phyloP scores from a whole-genome alignment of 1,140 invertebrate species.

The Heliconius congener region DNA sequence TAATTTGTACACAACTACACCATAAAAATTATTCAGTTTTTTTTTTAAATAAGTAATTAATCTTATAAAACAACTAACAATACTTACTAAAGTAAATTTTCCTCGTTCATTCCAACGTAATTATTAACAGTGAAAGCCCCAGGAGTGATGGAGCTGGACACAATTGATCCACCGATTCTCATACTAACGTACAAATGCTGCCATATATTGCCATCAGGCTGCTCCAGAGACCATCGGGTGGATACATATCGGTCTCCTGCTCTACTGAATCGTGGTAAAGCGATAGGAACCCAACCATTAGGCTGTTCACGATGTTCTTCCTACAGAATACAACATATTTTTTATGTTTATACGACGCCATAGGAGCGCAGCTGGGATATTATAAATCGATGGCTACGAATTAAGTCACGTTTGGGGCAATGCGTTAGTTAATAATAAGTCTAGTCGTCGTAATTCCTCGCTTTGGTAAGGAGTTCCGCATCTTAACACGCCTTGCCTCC shows the following conservation, averaged over 20 bases:
- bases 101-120: conserved; percentile 74
- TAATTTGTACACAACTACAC: no score
- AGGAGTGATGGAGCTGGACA: conserved; percentile 58
- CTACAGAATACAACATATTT: conserved; percentile 38
- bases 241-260: conserved; percentile 64
- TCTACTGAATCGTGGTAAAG: conserved; percentile 65
- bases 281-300: conserved; percentile 73
- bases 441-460: no score
- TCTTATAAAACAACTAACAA: background rate
- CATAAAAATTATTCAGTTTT: no score
- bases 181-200: conserved; percentile 74
- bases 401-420: no score
- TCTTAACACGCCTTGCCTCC: no score
- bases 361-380: no score
- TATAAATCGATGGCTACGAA: no score
- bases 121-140: conserved; percentile 76
- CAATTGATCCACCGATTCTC: conserved; percentile 56
- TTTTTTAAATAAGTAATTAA: no score
- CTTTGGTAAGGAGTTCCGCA: no score
- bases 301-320: conserved; percentile 65
- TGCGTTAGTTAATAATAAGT: no score
- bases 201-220: conserved; percentile 64
- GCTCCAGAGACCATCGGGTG: conserved; percentile 60
- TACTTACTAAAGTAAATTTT: conserved; percentile 61
- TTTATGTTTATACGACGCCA: background rate